Base-by-base conservation (phyloP, 2,797 vertebrate genomes). In the Neoniphon sammara region DNA sequence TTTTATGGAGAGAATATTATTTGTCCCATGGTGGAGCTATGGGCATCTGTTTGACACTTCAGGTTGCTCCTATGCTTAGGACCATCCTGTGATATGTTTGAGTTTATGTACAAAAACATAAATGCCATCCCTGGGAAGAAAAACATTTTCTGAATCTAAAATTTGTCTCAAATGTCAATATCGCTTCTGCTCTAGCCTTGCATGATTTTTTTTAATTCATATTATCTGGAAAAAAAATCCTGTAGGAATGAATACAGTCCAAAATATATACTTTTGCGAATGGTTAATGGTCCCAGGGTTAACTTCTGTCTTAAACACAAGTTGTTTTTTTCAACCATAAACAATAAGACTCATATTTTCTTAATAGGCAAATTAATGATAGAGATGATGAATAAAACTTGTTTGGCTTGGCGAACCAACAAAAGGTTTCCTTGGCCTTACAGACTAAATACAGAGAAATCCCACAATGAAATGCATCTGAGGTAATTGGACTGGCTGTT, bases 401-500 rank as follows among this genome's bases (percentile, higher is more conserved):
- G 31, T 10, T 12, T 20, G 21, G 42, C 27, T 57, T 49, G 58
- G 31, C 53, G 4, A 52, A 27, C 15, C 44, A 31, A 56, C 50
- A 27, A 47, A 5, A 15, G 18, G 50, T 60, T 46, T 23, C 46
- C 5, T 25, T 23, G 44, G 46, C 21, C 9, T 36, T 21, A 10
- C 27, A 65, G 67, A 50, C 25, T 17, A 47, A 57, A 14, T 12
- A 18, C 36, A 57, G 20, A 71, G 14, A 53, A 46, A 44, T 7
- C 25, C 25, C 7, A 27, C 66, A 70, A 54, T 60, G 57, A 73
- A 79, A 58, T 31, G 8, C 50, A 44, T 78, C 23, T 3, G 14
- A 60, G 44, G 42, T 66, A 73, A 79, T 85, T 55, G 27, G 27
- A 46, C 61, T 68, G 42, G 64, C 64, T 61, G 46, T 58, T 23